Evolutionary conservation across 2,888 invertebrate genomes (phyloP).

Genomic region (Aphodius sticticus): DNA sequence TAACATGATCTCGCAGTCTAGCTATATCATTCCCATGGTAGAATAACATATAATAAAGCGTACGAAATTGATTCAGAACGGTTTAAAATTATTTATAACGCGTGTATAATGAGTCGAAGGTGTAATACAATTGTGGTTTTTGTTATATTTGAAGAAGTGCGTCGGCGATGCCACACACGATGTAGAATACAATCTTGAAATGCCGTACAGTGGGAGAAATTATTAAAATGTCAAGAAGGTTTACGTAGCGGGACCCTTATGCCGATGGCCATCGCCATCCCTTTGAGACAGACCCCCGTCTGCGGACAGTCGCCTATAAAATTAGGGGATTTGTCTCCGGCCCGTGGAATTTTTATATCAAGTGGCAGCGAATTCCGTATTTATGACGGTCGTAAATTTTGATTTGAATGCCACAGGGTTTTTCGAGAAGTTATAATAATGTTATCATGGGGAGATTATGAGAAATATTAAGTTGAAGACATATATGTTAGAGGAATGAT

Average conservation of each 20-base stretch:
- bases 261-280: not conserved
- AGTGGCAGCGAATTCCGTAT: not conserved
- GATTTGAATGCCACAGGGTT: not conserved
- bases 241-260: not conserved
- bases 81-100: constrained; percentile 4
- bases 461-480: not conserved
- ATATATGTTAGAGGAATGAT: no score
- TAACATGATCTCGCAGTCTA: not conserved
- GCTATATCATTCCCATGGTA: not conserved
- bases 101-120: not conserved
- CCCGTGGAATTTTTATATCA: not conserved
- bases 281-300: not conserved
- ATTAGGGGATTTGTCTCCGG: not conserved
- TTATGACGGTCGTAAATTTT: not conserved
- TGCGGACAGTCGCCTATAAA: not conserved
- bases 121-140: not conserved
- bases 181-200: not conserved
- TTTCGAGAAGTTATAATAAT: not conserved
- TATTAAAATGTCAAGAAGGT: not conserved
- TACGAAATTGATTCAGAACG: not conserved
- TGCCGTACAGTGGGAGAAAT: not conserved
- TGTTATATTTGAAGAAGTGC: not conserved
- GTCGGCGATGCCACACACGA: not conserved
- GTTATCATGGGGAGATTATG: not conserved
- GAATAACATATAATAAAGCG: not conserved